phyloP scores from a whole-genome alignment of 1,140 invertebrate genomes.

The Cardiocondyla obscurior region DNA sequence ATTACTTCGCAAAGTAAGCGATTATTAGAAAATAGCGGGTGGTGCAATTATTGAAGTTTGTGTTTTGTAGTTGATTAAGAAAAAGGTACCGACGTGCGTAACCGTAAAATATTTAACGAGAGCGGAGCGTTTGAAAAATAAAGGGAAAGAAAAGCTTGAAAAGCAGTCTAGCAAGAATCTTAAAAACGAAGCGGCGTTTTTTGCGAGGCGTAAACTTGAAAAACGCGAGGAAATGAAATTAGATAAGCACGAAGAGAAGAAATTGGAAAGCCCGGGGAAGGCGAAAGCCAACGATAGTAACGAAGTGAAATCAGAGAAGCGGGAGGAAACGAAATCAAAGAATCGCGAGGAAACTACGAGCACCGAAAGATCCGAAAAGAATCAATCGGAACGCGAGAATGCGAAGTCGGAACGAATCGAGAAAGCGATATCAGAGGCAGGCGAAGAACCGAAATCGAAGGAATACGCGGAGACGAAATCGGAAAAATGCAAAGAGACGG shows the following conservation, averaged over 20 bases:
- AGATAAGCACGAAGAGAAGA: background rate
- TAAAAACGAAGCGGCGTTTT: background rate
- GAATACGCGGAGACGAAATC: background rate
- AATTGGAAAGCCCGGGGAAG: background rate
- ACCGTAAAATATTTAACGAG: constrained; percentile 21
- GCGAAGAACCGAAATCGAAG: background rate
- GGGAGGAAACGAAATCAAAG: background rate
- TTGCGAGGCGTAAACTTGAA: background rate
- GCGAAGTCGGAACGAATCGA: background rate
- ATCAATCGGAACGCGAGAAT: background rate
- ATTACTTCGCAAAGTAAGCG: constrained; percentile 37
- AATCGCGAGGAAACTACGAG: background rate
- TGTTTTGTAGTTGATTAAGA: constrained; percentile 22
- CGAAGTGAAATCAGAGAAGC: background rate
- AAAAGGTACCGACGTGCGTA: constrained; percentile 32
- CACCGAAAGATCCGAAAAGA: background rate
- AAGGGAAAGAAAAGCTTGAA: background rate
- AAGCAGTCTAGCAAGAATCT: background rate
- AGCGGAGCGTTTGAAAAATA: background rate
- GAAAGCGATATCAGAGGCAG: background rate
- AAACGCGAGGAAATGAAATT: background rate
- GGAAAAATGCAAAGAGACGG: background rate
- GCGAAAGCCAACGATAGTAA: too few species aligned
- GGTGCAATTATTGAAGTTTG: background rate
- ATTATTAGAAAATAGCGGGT: background rate